Conservation (phyloP, 2,888 invertebrate genomes). For the Microctonus brassicae region DNA sequence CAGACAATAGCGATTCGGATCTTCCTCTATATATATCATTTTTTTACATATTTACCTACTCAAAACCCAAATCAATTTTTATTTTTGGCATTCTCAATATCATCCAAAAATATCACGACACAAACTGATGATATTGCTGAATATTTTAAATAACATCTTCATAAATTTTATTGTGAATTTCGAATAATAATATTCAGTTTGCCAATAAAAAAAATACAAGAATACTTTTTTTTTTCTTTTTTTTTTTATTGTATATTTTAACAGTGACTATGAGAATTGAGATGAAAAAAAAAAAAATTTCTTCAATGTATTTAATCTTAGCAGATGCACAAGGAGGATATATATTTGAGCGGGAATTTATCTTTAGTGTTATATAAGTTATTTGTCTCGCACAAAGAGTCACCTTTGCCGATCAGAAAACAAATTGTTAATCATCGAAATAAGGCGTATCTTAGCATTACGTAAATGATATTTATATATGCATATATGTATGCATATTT, state of each 20-base stretch:
- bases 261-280: conserved; percentile 24
- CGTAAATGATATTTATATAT: conserved; percentile 55
- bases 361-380: conserved; percentile 67
- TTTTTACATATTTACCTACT: neutral
- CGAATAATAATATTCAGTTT: neutral
- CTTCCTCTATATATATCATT: neutral
- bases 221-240: no score
- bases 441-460: conserved; percentile 63
- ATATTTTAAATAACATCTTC: no score
- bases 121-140: no score
- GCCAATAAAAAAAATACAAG: no score
- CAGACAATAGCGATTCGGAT: neutral
- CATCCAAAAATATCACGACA: no score
- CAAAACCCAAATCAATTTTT: no score
- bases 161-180: no score
- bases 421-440: conserved; percentile 69
- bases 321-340: conserved; percentile 48
- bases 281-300: conserved; percentile 20
- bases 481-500: conserved; percentile 19
- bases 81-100: no score
- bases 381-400: conserved; percentile 67
- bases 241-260: neutral
- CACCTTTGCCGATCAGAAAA: conserved; percentile 68
- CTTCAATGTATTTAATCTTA: conserved; percentile 52
- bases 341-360: conserved; percentile 56